Conservation (phyloP, 2,888 invertebrate genomes). For the Agrotis clavis region DNA sequence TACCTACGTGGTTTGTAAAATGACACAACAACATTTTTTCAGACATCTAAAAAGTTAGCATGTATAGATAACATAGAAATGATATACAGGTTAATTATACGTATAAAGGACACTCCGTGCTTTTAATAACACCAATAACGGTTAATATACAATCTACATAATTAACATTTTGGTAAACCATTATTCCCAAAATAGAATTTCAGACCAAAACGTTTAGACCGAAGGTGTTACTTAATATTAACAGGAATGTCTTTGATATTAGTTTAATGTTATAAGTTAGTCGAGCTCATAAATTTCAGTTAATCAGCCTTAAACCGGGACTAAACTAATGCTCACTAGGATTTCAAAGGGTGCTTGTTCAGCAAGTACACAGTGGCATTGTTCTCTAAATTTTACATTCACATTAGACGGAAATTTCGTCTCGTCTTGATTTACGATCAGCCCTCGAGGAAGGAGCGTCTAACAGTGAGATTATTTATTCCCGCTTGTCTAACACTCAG, state of each 20-base stretch:
- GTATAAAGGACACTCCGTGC: conserved; percentile 6
- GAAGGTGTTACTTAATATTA: conserved; percentile 52
- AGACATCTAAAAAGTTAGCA: not conserved
- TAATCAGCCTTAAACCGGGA: conserved; percentile 76
- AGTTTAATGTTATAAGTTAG: conserved; percentile 48
- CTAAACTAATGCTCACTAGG: conserved; percentile 79
- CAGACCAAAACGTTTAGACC: conserved; percentile 31
- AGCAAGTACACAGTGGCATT: conserved; percentile 78
- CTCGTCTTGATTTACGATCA: conserved; percentile 85
- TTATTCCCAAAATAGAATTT: conserved; percentile 41
- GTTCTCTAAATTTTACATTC: conserved; percentile 85
- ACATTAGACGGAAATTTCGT: conserved; percentile 85
- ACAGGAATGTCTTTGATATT: conserved; percentile 53
- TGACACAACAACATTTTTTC: not conserved
- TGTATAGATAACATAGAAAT: not conserved
- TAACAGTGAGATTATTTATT: conserved; percentile 86
- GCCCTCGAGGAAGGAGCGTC: conserved; percentile 78
- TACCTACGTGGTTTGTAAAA: not conserved
- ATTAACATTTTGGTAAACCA: conserved; percentile 52
- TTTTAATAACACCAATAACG: conserved; percentile 19
- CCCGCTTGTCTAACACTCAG: conserved; percentile 78
- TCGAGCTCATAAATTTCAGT: conserved; percentile 63
- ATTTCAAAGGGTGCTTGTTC: conserved; percentile 76
- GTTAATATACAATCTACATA: conserved; percentile 32
- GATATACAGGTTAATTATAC: conserved; percentile 7